Evolutionary conservation across 23 tunicate species (phyloP), one percentile per base, ranked within the genome.

Genomic region (Halocynthia roretzi): DNA sequence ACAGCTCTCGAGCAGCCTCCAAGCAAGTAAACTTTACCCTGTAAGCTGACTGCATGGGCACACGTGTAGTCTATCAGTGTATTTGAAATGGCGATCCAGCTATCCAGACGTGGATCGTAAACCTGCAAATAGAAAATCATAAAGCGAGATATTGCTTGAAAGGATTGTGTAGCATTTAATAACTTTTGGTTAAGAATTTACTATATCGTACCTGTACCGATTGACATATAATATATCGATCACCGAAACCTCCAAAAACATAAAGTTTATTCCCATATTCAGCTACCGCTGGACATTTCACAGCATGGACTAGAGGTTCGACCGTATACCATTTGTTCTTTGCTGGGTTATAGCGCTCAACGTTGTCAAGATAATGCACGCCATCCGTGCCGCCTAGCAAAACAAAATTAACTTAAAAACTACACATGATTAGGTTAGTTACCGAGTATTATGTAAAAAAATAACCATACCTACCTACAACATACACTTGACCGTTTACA

Each of bases 361-460:
- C 83, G 77, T 81, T 72, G 12, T 71, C 72, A 61, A 90, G 61
- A 60, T 90, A 90, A 20, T 48, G 52, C 0, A 48, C 71, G 11
- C 97, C 97, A 55, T 90, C 86, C 9, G 86, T 90, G 7, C 97
- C 97, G 9, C 97, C 97, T 90, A 60, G n/a, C 49, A 76, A 60
- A 71, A 15, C 23, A 40, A 65, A 10, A 20, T 11, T 65, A 65
- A 65, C 9, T 9, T 5, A 31, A 31, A 31, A 31, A 1, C 44
- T 31, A 0, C 44, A 31, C 44, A 31, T 31, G 44, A 31, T 31
- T 31, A 31, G 44, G 44, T 31, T 31, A 0, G 44, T 31, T 31
- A 31, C 44, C 44, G 44, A 31, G 44, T 31, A 31, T 31, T 1
- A 0, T 31, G 44, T 31, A 31, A 31, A 31, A 31, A 31, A 31